Evolutionary conservation across 2,113 vertebrate species (phyloP).

Genomic region (Callocephalon fimbriatum): DNA sequence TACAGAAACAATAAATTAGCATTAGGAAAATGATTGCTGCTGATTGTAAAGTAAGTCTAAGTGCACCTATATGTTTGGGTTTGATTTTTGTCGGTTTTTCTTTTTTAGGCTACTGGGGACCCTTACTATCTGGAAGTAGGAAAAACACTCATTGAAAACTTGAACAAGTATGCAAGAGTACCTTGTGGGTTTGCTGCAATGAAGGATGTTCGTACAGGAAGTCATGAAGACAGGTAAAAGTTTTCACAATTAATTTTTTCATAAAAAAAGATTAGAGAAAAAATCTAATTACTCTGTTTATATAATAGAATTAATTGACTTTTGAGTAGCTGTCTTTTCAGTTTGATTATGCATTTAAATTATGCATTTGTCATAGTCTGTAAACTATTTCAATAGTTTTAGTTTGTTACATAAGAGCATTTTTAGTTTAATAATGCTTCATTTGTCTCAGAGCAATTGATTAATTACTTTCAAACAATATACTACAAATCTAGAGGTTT

Average conservation of each 20-base stretch:
- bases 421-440: neutral
- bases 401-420: neutral
- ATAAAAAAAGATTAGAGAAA: neutral
- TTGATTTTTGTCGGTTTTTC: neutral
- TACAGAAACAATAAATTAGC: neutral
- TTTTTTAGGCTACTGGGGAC: constrained; percentile 91
- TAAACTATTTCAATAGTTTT: neutral
- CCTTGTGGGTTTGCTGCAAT: constrained; percentile 98
- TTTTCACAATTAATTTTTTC: neutral
- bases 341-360: neutral
- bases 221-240: constrained; percentile 95
- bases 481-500: neutral
- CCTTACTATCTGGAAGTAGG: constrained; percentile 97
- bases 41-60: neutral
- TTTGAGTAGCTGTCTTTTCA: neutral
- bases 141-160: constrained; percentile 95
- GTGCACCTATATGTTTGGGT: neutral
- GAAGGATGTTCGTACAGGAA: constrained; percentile 98
- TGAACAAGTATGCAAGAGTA: constrained; percentile 96
- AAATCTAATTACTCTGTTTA: neutral
- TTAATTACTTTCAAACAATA: neutral
- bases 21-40: neutral
- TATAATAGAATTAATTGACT: neutral
- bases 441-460: neutral
- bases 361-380: neutral